Evolutionary conservation across 2,797 vertebrate species (phyloP), one percentile per base, ranked within the genome.

Genomic region (Anguilla anguilla): DNA sequence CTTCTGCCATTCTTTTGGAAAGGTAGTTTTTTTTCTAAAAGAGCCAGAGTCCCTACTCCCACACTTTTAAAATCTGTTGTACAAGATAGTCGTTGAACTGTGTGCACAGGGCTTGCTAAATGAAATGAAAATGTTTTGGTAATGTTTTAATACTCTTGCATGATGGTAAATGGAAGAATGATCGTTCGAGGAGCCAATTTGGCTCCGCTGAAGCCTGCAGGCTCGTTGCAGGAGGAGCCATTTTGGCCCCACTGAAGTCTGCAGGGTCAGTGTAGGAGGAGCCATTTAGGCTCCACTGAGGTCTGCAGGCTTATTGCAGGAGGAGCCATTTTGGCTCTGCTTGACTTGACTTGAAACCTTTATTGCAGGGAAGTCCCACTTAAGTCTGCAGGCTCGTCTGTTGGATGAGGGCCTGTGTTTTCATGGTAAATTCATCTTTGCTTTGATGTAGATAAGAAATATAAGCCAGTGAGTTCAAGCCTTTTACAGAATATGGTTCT

Each of bases 341-440:
- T 2, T 39, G 39, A 2, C 39, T 39, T 39, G 39, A 39, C 39
- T 39, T 39, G 39, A 39, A 39, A 39, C 39, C 39, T 39, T 39
- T 39, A 39, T 39, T 39, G 39, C 39, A 39, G 39, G 39, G 39
- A 2, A 39, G 39, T 39, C 39, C 87, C 19, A 9, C 82, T 59
- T n/a, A 77, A 77, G 19, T 84, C 61, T 53, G 22, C 15, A 28
- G 64, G n/a, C 85, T 72, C 25, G 46, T 67, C 79, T 79, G 64
- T 28, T 86, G 59, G 69, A 84, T 77, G 51, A 59, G 83, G 35
- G 82, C 59, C 59, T 74, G 51, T 84, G 53, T 88, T 89, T 89
- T 77, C 81, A 89, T 74, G n/a, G 67, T 53, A 79, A 59, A 69
- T 81, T 79, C 77, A 85, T 88, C 39, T 87, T 82, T 31, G 51